Evolutionary conservation across 2,113 vertebrate species (phyloP), one percentile per base, ranked within the genome.

Genomic region (Synchiropus splendidus): DNA sequence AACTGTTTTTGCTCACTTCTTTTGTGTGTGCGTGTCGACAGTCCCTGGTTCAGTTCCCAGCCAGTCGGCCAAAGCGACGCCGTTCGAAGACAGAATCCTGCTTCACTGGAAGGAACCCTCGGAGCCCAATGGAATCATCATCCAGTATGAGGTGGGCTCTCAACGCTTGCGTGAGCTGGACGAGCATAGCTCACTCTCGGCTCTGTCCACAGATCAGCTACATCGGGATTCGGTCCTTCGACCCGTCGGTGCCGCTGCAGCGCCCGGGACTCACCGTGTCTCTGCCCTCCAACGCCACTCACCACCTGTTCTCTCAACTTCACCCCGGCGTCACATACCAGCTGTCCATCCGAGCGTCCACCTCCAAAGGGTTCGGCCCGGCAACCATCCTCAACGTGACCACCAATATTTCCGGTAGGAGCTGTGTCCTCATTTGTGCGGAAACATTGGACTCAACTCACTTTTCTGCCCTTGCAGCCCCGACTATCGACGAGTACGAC

Each of bases 241-340:
- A 98, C 67, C 93, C 94, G 0, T 91, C 95, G 2, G 91, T 98
- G 42, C 85, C 89, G 0, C 86, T 98, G 1, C 89, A 91, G 31
- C 88, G 91, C 13, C 91, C 91, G 2, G 88, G 88, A 0, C 85
- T 93, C 47, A 90, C 88, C 0, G 93, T 92, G 18, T 88, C 92
- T 0, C 87, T 96, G 57, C 83, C 92, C 18, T 95, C 92, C 60
- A 99, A 99, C 45, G 87, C 88, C 38, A 92, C 92, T 0, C 87
- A 92, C 37, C 90, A 97, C 14, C 58, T 90, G 14, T 99, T 99
- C 61, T 86, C 91, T 21, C 90, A 91, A 71, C 82, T 99, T 6
- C 88, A 98, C 54, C 92, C 95, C 0, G 95, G 95, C 0, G 97
- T 96, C 34, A 97, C 92, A 1, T 99, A 99, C 78, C 91, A 94